phyloP scores from a whole-genome alignment of 2,888 invertebrate species.

The Diogma glabrata region DNA sequence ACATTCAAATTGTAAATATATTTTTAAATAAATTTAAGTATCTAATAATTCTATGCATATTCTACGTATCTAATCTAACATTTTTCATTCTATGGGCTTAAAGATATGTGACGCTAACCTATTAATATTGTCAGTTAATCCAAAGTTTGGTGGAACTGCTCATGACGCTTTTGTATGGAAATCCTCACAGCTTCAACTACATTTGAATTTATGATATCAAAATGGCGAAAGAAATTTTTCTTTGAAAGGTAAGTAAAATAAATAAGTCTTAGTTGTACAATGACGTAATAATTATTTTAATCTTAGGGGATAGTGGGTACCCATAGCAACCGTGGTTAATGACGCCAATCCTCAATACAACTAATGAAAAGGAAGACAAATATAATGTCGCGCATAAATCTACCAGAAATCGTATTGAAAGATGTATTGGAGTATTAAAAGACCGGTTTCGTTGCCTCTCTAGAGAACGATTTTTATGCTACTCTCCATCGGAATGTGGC shows the following conservation, averaged over 20 bases:
- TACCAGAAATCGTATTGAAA: not conserved
- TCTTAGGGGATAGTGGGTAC: no score
- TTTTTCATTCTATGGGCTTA: no score
- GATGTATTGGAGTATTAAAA: not conserved
- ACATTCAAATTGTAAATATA: not conserved
- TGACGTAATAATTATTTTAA: no score
- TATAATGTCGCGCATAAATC: not conserved
- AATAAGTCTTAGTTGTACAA: no score
- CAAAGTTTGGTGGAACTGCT: not conserved
- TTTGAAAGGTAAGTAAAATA: no score
- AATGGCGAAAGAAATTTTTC: no score
- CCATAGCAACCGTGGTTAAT: not conserved
- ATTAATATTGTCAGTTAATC: not conserved
- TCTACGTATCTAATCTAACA: no score
- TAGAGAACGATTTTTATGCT: not conserved
- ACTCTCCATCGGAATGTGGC: no score
- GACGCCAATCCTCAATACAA: not conserved
- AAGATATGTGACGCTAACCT: not conserved
- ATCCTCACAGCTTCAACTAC: not conserved
- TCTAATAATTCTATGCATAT: no score
- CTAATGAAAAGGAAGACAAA: not conserved
- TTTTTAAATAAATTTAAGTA: no score
- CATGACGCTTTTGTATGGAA: not conserved
- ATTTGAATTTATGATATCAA: no score
- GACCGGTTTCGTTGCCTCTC: not conserved